Evolutionary conservation across 2,888 invertebrate species (phyloP), one percentile per base, ranked within the genome.

Genomic region (Drosophila borborema): DNA sequence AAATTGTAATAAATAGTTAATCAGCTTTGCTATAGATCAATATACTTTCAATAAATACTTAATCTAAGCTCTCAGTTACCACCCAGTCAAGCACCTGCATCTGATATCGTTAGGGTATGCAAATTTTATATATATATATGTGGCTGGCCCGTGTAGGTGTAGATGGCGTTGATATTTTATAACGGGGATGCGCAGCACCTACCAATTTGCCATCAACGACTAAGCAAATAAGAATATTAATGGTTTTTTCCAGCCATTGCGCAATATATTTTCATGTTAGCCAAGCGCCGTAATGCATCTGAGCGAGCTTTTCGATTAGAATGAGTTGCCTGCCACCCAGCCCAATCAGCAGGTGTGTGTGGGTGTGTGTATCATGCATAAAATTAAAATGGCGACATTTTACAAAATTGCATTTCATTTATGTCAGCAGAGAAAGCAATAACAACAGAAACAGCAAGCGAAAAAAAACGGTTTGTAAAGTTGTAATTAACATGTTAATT

Each of bases 141-240:
- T 14, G 7, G 1, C n/a, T 14, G n/a, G n/a, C 10, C n/a, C 5
- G 2, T 34, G 34, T 18, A 36, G 36, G 16, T 18, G 48, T 3
- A 51, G 51, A 12, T 51, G 51, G 1, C 14, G 51, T n/a, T 1
- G 1, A 34, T 31, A 34, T 51, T 51, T 34, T 18, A 5, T n/a
- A 18, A 40, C 34, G 20, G 34, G 67, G 46, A 14, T 48, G 51
- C 70, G 56, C 68, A 43, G 85, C 87, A 87, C 90, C 85, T 86
- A 90, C 74, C 81, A 86, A 78, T 83, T 90, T 80, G 81, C 90
- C 77, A 90, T 86, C 87, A 86, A 74, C 81, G 78, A 74, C 90
- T 90, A 84, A 89, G 87, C 87, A 88, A 88, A 88, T 90, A 88
- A 89, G 89, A 90, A 88, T 90, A 89, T 88, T 88, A 88, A 88